Conservation (phyloP, 2,113 vertebrate species). For the Peromyscus polionotus region DNA sequence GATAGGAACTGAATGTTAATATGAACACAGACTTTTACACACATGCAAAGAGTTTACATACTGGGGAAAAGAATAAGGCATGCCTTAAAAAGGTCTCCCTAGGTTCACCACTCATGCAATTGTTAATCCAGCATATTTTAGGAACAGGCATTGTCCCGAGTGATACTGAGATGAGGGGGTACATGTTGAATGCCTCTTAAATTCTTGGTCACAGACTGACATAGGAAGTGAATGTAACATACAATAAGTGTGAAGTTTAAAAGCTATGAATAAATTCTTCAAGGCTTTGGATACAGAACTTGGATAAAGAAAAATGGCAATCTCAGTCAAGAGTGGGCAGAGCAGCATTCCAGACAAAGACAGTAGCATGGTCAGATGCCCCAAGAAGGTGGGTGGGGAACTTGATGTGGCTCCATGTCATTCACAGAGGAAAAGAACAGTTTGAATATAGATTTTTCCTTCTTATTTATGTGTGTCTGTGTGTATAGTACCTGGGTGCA, state of each 20-base stretch:
- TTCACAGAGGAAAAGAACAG: background rate
- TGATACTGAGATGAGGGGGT: background rate
- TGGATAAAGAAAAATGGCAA: background rate
- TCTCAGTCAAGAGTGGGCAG: background rate
- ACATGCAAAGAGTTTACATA: background rate
- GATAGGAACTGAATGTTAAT: background rate
- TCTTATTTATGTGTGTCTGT: too few relatives aligned
- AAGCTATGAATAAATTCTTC: conserved; percentile 9
- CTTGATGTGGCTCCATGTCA: background rate
- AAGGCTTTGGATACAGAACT: background rate
- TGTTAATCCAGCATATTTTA: background rate
- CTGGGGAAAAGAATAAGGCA: conserved; percentile 20
- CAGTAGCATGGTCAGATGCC: background rate
- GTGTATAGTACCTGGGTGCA: background rate
- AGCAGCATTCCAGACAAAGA: background rate
- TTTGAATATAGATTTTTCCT: background rate
- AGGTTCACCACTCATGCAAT: background rate
- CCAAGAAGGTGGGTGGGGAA: background rate
- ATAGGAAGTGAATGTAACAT: conserved; percentile 25
- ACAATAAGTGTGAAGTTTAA: conserved; percentile 25
- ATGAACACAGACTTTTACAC: background rate
- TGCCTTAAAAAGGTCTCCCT: background rate
- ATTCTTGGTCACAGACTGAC: background rate
- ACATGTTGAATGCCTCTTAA: background rate
- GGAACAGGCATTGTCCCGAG: background rate